Conservation (phyloP, 2,888 invertebrate genomes). For the Ochropacha duplaris region DNA sequence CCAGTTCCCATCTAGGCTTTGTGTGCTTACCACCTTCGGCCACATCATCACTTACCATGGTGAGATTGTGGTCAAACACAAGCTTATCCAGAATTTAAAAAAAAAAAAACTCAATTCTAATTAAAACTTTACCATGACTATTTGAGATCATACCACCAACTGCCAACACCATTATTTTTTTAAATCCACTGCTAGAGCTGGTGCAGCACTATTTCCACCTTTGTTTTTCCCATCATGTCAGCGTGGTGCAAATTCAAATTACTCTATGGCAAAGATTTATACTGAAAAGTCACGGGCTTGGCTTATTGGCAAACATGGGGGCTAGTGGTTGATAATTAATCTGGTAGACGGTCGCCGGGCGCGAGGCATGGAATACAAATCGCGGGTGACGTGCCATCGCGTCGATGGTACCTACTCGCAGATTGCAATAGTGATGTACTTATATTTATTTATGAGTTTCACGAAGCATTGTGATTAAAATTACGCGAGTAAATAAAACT, state of each 20-base stretch:
- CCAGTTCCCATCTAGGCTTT: too few relatives aligned
- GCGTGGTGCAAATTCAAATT: neutral
- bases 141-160: too few relatives aligned
- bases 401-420: constrained; percentile 34
- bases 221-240: neutral
- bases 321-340: constrained; percentile 75
- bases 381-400: constrained; percentile 29
- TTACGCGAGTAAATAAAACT: neutral
- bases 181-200: neutral
- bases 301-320: constrained; percentile 80
- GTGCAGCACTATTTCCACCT: neutral
- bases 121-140: too few relatives aligned
- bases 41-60: too few relatives aligned
- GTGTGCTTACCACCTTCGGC: too few relatives aligned
- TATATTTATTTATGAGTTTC: constrained; percentile 7
- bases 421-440: neutral
- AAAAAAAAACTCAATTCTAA: too few relatives aligned
- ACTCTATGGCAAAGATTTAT: constrained; percentile 46
- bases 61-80: too few relatives aligned
- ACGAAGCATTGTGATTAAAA: neutral
- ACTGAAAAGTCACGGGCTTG: constrained; percentile 61
- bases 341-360: constrained; percentile 69
- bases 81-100: too few relatives aligned
- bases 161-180: neutral
- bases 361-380: constrained; percentile 75